Conservation (phyloP, 1,140 invertebrate genomes). For the Periplaneta americana region DNA sequence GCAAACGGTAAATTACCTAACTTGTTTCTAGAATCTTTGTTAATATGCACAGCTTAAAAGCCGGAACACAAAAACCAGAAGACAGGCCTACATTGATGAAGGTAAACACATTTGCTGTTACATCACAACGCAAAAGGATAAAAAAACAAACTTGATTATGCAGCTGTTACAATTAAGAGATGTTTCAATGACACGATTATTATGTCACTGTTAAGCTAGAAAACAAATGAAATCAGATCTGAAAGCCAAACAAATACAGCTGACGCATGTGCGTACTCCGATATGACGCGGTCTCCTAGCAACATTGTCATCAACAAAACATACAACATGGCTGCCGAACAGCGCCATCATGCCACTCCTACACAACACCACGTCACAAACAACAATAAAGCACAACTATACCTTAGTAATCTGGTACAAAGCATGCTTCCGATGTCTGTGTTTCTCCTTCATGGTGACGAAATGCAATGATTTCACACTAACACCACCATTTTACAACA, state of each 20-base stretch:
- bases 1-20: no score
- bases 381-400: slow-evolving; percentile 20
- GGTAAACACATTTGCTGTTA: no score
- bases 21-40: no score
- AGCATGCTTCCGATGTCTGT: slow-evolving; percentile 33
- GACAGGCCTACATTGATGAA: no score
- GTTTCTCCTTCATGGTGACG: slow-evolving; percentile 40
- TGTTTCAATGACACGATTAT: no score
- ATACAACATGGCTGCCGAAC: neutral
- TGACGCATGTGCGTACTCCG: neutral
- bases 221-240: neutral
- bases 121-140: no score
- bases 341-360: neutral
- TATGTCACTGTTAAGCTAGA: neutral
- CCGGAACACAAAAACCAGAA: no score
- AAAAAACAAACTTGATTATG: no score
- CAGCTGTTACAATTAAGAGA: no score
- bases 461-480: neutral
- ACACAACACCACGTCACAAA: neutral
- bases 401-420: slow-evolving; percentile 55
- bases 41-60: no score
- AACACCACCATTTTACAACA: neutral
- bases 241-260: neutral
- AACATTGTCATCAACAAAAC: neutral
- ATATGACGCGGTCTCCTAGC: neutral